A percentile compares a stretch with the other conserved stretches of the same genome.
Conservation (phyloP, 2,888 invertebrate species). For the Mantis religiosa region DNA sequence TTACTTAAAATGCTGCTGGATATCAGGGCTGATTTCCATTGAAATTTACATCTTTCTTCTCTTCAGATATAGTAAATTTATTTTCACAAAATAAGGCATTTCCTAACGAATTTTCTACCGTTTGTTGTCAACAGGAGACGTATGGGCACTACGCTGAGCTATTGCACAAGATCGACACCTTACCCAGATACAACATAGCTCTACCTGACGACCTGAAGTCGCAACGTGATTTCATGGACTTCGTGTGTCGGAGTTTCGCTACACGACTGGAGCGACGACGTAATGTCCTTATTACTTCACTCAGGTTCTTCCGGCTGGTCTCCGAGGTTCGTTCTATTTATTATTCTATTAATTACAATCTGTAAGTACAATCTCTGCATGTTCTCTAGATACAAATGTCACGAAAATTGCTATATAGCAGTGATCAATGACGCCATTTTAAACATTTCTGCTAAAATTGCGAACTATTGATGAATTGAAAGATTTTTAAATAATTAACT, state of each 20-base stretch:
- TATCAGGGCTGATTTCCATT: too few relatives aligned
- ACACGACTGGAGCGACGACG: conserved; percentile 67
- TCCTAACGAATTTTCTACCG: too few relatives aligned
- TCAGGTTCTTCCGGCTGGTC: conserved; percentile 69
- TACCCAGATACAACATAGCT: conserved; percentile 45
- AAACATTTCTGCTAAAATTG: too few relatives aligned
- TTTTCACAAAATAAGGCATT: too few relatives aligned
- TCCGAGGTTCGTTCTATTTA: conserved; percentile 53
- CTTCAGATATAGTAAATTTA: too few relatives aligned
- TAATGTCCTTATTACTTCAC: conserved; percentile 68
- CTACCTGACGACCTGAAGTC: conserved; percentile 61
- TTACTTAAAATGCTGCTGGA: too few relatives aligned
- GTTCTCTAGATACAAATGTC: too few relatives aligned
- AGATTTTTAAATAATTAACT: too few relatives aligned
- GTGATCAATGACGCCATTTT: too few relatives aligned
- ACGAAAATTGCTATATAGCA: too few relatives aligned
- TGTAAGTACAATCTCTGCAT: neutral
- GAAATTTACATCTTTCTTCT: too few relatives aligned
- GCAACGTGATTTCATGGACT: conserved; percentile 77
- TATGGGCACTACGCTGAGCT: conserved; percentile 75
- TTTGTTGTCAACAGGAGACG: conserved; percentile 53
- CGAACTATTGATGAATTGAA: too few relatives aligned
- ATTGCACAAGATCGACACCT: conserved; percentile 63
- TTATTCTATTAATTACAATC: neutral
- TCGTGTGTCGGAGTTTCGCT: conserved; percentile 73